A percentile compares a stretch with the other conserved stretches of the same genome.
phyloP scores from a whole-genome alignment of 2,113 vertebrate species.

The Mustela lutreola region DNA sequence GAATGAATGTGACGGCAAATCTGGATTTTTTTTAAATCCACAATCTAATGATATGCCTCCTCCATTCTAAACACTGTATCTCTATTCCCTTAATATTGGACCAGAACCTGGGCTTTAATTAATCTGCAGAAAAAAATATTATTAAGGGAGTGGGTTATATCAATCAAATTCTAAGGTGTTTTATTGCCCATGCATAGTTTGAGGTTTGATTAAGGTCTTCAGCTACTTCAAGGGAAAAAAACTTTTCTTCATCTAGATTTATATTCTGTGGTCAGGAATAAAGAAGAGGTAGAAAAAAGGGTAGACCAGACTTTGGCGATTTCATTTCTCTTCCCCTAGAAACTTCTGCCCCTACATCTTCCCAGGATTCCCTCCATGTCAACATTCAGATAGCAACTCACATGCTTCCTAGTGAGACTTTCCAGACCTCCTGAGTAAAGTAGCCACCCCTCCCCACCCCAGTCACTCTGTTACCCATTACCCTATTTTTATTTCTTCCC shows the following conservation, averaged over 20 bases:
- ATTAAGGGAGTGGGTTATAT: background rate
- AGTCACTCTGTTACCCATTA: background rate
- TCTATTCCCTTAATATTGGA: background rate
- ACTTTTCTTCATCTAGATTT: background rate
- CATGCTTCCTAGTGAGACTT: background rate
- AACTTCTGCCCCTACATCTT: background rate
- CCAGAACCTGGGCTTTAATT: background rate
- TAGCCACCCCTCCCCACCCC: background rate
- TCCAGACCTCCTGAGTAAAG: background rate
- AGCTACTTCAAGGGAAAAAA: background rate
- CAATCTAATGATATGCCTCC: background rate
- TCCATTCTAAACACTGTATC: background rate
- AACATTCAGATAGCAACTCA: background rate
- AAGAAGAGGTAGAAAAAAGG: background rate
- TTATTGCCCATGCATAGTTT: background rate
- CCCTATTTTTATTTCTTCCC: background rate
- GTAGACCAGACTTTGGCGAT: background rate
- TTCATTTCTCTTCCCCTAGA: constrained; percentile 27
- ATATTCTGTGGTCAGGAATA: constrained; percentile 31
- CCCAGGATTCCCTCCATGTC: background rate
- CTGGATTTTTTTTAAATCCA: background rate
- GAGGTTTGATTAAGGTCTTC: background rate
- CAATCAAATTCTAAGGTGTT: background rate
- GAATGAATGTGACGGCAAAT: background rate
- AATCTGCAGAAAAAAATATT: background rate